These are phyloP conservation scores for Parus major DNA, from an alignment of 2,113 vertebrate species.

Conservation along the genomic window DNA sequence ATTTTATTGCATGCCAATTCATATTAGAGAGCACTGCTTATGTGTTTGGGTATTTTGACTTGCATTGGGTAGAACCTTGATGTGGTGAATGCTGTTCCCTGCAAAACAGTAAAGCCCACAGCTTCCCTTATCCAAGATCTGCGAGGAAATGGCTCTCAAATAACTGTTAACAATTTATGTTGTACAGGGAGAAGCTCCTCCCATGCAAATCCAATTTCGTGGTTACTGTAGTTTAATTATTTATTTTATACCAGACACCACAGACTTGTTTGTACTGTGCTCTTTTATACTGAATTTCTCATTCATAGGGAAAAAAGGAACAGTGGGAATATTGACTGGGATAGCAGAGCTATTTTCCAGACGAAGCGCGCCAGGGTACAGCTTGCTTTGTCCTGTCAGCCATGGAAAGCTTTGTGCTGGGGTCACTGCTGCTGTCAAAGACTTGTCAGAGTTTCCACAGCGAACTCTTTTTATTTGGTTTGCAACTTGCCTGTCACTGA, in stretches of 20 bases:
- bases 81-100: background rate
- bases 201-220: conserved; percentile 24
- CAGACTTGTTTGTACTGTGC: background rate
- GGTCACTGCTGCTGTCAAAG: background rate
- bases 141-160: conserved; percentile 18
- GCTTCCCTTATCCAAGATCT: conserved; percentile 19
- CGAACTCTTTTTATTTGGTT: background rate
- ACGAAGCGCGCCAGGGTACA: background rate
- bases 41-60: background rate
- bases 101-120: background rate
- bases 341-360: background rate
- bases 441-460: conserved; percentile 26
- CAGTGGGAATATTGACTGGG: conserved; percentile 29
- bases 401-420: conserved; percentile 13
- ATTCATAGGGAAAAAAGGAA: background rate
- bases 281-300: background rate
- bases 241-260: background rate
- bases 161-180: conserved; percentile 26
- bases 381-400: conserved; percentile 55
- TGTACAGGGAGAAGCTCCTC: conserved; percentile 11
- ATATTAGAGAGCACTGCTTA: background rate
- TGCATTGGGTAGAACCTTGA: background rate
- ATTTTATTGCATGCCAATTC: background rate
- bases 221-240: conserved; percentile 16
- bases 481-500: background rate